Base-by-base conservation (phyloP, 2,113 vertebrate genomes). In the Australoheros scitulus region DNA sequence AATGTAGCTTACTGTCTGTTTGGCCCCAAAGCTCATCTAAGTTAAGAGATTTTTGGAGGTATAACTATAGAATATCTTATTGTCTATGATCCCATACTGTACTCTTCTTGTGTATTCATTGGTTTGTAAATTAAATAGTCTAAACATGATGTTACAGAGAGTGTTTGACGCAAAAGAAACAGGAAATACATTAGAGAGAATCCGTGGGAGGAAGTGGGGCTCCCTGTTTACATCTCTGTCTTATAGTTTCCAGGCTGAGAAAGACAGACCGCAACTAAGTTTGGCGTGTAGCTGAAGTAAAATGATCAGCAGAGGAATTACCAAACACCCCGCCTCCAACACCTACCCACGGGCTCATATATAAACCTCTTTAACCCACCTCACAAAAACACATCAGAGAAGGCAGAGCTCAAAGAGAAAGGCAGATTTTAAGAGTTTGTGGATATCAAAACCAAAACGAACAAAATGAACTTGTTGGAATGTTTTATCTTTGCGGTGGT, bases 181-280 rank as follows among this genome's bases (percentile, higher is more conserved):
- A 60, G n/a, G 29, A 68, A 86, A 64, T 11, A 74, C 65, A 70
- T 3, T 11, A 81, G 79, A 95, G 92, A 91, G 91, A 95, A 96
- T 95, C 94, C 93, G 94, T 92, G 94, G 94, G 93, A 87, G 89
- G 84, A 87, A 75, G 88, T 91, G 89, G 88, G 87, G 81, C 86
- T 88, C 92, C 92, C 87, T 93, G 84, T 91, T 86, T 91, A 80
- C 88, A 50, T 88, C 79, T 91, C 64, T 88, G 63, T 92, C 85
- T 88, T 68, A 87, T 5, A 93, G 85, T 95, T 95, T 96, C 95
- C 95, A 91, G 57, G 85, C 84, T 91, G 89, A 92, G 76, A 82
- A 50, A 65, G 29, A 74, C 52, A 78, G 15, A 93, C 93, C 91
- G 52, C 93, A 94, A 87, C 84, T 90, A 86, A 85, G 50, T 13